These are phyloP conservation scores for Lucilia sericata DNA, from an alignment of 1,140 invertebrate species.

Conservation along the genomic window DNA sequence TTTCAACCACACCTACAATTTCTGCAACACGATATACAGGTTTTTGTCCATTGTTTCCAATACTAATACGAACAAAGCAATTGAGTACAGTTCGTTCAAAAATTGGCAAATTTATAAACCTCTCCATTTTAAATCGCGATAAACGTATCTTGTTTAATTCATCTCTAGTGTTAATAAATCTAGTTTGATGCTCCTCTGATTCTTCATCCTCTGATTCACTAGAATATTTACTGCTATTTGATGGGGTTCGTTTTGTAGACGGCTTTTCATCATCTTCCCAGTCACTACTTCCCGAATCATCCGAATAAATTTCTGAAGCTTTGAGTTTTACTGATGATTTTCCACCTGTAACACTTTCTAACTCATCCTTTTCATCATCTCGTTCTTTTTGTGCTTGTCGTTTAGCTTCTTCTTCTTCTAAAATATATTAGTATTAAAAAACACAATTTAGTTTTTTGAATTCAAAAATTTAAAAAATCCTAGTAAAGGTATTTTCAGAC, in stretches of 20 bases:
- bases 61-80: conserved; percentile 96
- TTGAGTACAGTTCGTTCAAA: conserved; percentile 91
- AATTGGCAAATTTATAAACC: conserved; percentile 96
- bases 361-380: conserved; percentile 79
- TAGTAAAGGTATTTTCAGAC: no score
- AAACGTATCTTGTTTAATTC: conserved; percentile 90
- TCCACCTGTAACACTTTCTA: conserved; percentile 66
- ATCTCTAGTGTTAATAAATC: conserved; percentile 80
- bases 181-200: conserved; percentile 67
- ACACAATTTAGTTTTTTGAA: background rate
- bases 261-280: conserved; percentile 68
- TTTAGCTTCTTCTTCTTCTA: conserved; percentile 70
- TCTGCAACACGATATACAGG: conserved; percentile 96
- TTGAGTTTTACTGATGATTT: conserved; percentile 77
- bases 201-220: conserved; percentile 69
- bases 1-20: conserved; percentile 95
- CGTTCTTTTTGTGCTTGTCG: conserved; percentile 69
- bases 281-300: conserved; percentile 87
- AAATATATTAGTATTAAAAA: conserved; percentile 36
- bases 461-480: no score
- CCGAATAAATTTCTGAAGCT: conserved; percentile 95
- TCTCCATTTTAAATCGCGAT: conserved; percentile 92
- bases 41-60: conserved; percentile 84
- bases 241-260: conserved; percentile 64
- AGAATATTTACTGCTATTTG: conserved; percentile 70